Evolutionary conservation across 1,140 invertebrate genomes (phyloP).

Genomic region (Heterodera carotae): DNA sequence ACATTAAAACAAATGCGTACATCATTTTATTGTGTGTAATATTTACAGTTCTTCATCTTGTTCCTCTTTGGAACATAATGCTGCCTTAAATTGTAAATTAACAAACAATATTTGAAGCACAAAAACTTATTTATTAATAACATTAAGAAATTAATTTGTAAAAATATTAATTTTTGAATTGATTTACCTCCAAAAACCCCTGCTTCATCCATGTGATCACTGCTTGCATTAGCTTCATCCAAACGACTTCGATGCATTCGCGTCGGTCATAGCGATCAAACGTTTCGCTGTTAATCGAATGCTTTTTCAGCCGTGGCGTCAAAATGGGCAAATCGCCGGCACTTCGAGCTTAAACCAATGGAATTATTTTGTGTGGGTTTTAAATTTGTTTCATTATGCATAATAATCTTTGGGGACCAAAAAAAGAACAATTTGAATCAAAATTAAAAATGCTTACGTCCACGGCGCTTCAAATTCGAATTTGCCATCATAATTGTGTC

Average conservation of each 20-base stretch:
- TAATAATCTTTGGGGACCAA: too few relatives aligned
- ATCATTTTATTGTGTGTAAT: too few relatives aligned
- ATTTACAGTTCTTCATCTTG: slow-evolving; percentile 5
- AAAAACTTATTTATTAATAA: background rate
- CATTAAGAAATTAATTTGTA: background rate
- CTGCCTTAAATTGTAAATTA: background rate
- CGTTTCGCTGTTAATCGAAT: background rate
- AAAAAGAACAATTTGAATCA: too few relatives aligned
- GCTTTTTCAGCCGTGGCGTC: background rate
- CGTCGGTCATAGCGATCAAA: background rate
- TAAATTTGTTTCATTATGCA: too few relatives aligned
- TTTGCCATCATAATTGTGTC: slow-evolving; percentile 28
- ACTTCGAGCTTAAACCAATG: background rate
- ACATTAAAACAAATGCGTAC: too few relatives aligned
- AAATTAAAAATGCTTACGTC: background rate
- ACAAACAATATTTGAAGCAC: background rate
- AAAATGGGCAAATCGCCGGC: background rate
- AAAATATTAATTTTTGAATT: background rate
- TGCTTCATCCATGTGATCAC: slow-evolving; percentile 35
- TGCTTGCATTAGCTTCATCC: slow-evolving; percentile 34
- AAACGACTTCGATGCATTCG: slow-evolving; percentile 20
- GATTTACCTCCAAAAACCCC: slow-evolving; percentile 24
- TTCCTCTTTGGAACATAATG: background rate
- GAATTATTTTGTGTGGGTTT: too few relatives aligned
- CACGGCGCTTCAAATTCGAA: slow-evolving; percentile 16